Base-by-base conservation (phyloP, 2,113 vertebrate species). In the Steatornis caripensis region DNA sequence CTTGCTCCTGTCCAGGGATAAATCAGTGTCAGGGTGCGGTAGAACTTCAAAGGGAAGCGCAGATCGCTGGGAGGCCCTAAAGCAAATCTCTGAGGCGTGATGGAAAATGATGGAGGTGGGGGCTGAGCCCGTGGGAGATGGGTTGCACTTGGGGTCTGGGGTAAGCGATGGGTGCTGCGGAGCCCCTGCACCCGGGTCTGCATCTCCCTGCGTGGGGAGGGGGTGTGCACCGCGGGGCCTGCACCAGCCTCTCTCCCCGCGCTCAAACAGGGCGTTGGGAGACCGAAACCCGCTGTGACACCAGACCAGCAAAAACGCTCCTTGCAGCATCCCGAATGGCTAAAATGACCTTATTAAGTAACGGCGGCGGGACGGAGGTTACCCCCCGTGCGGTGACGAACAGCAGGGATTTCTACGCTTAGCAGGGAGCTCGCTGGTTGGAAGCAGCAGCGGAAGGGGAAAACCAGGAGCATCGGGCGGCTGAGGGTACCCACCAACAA, bases 281-380 rank as follows among this genome's bases (percentile, higher is more conserved):
- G 78, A 14, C 16, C 39, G 80, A 43, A 70, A 66, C 46, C 27
- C 0, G 0, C 71, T 12, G 36, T 20, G 75, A 69, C 36, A 57
- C 9, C 54, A 36, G 64, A 23, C 4, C 2, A 7, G n/a, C 60
- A 14, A 57, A 48, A 86, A 46, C 2, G 16, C 29, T 94, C 32
- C 62, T 61, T 39, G 39, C 36, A 24, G 57, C 61, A 88, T 62
- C 39, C 74, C 0, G 1, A 29, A 53, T 26, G 1, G 4, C 48
- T 78, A 21, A 72, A 94, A 93, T 66, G 68, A 75, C 87, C 77
- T 96, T 78, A 87, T 87, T 87, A 90, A 95, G 90, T 48, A 89
- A 80, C 4, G 5, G 23, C 7, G 8, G 43, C 0, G 0, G 58
- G 75, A 45, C 1, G 5, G 87, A 81, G 55, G 64, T 7, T 43